Evolutionary conservation across 2,797 vertebrate species (phyloP).

Genomic region (Coilia nasus): DNA sequence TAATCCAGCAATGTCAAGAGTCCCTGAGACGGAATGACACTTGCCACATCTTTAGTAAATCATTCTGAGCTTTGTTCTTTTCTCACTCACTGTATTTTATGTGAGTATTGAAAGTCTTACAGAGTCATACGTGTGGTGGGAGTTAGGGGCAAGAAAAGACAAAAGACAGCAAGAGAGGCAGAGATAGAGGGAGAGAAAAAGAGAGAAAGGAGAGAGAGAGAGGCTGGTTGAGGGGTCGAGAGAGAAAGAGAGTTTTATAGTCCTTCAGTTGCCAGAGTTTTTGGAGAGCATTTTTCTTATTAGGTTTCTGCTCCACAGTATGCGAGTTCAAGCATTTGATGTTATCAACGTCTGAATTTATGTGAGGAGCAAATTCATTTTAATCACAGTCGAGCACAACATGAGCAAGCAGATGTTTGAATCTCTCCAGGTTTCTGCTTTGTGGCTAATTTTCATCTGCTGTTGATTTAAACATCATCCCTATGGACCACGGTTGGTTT

Average conservation of each 20-base stretch:
- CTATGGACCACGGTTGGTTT: slow-evolving; percentile 51
- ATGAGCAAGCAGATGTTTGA: slow-evolving; percentile 61
- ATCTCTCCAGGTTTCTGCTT: slow-evolving; percentile 60
- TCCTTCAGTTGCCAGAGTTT: slow-evolving; percentile 31
- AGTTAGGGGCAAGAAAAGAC: neutral
- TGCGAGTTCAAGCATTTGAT: slow-evolving; percentile 62
- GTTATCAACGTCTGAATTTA: slow-evolving; percentile 67
- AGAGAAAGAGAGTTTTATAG: neutral
- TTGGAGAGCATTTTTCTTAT: slow-evolving; percentile 59
- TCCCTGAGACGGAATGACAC: neutral
- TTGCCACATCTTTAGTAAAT: neutral
- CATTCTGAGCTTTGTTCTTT: neutral
- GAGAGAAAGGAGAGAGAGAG: neutral
- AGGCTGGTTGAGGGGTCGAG: neutral
- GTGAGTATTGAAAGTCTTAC: neutral
- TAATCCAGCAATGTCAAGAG: slow-evolving; percentile 55
- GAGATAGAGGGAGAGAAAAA: neutral
- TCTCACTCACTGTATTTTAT: neutral
- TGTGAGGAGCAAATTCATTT: slow-evolving; percentile 46
- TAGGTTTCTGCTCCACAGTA: slow-evolving; percentile 59
- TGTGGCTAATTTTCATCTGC: slow-evolving; percentile 74
- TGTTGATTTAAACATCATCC: slow-evolving; percentile 71
- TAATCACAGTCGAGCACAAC: slow-evolving; percentile 55
- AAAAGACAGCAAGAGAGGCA: neutral
- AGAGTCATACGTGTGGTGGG: neutral